Evolutionary conservation across 2,888 invertebrate species (phyloP).

Genomic region (Chamaedrilus cognettii): DNA sequence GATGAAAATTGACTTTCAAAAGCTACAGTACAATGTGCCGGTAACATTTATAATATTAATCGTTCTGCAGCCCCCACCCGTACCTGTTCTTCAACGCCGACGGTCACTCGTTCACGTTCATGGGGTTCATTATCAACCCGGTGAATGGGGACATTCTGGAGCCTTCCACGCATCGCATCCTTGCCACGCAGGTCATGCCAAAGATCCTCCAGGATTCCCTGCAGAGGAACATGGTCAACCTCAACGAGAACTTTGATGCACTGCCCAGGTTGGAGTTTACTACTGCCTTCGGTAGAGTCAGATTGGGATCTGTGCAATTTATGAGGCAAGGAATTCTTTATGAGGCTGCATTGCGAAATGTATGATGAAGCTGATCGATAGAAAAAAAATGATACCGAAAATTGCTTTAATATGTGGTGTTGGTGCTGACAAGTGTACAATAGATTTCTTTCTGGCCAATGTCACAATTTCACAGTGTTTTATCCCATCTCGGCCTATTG

Average conservation of each 20-base stretch:
- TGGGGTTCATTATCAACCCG: slow-evolving; percentile 51
- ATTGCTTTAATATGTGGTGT: too few species aligned
- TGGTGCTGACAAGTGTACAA: too few species aligned
- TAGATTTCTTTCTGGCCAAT: too few species aligned
- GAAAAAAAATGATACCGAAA: too few species aligned
- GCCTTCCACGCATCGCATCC: slow-evolving; percentile 41
- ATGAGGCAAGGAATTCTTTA: slow-evolving; percentile 45
- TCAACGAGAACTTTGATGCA: slow-evolving; percentile 49
- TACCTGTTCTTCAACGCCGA: slow-evolving; percentile 53
- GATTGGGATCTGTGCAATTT: slow-evolving; percentile 43
- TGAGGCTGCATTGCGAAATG: slow-evolving; percentile 49
- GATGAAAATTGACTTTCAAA: too few species aligned
- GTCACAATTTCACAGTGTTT: too few species aligned
- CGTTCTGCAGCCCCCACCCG: slow-evolving; percentile 52
- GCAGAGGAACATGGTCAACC: slow-evolving; percentile 43
- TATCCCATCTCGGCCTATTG: too few species aligned
- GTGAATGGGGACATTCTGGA: slow-evolving; percentile 46
- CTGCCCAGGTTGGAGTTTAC: slow-evolving; percentile 48
- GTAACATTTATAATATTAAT: too few species aligned
- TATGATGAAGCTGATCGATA: slow-evolving; percentile 45
- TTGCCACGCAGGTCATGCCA: slow-evolving; percentile 44
- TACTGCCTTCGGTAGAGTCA: too few species aligned
- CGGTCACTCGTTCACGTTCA: slow-evolving; percentile 48
- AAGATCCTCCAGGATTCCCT: slow-evolving; percentile 43
- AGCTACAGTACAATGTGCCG: too few species aligned